A percentile compares a stretch with the other conserved stretches of the same genome.
Conservation (phyloP, 2,888 invertebrate species). For the Xanthorhoe spadicearia region DNA sequence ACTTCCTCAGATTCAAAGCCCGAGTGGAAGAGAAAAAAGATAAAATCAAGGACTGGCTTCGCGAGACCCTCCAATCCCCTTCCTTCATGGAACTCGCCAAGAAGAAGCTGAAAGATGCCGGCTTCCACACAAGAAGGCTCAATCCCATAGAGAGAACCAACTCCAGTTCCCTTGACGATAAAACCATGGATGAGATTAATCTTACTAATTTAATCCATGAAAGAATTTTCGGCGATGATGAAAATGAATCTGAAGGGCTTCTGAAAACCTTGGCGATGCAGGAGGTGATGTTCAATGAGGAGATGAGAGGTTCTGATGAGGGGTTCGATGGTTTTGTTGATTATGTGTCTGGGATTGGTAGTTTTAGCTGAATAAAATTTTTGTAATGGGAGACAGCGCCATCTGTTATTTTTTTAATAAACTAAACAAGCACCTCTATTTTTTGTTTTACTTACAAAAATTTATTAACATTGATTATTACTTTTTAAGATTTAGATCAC, state of each 20-base stretch:
- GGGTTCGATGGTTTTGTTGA: conserved; percentile 23
- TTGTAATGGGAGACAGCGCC: conserved; percentile 9
- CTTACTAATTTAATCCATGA: conserved; percentile 71
- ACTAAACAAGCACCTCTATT: background rate
- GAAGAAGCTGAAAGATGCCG: conserved; percentile 67
- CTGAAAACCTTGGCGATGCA: conserved; percentile 67
- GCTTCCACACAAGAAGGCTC: conserved; percentile 49
- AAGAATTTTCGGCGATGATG: conserved; percentile 61
- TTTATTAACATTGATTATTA: too few relatives aligned
- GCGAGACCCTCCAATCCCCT: conserved; percentile 70
- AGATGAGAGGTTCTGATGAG: conserved; percentile 23
- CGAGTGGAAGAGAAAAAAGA: conserved; percentile 75
- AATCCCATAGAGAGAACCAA: conserved; percentile 39
- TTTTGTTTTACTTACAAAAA: too few relatives aligned
- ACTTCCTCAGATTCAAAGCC: conserved; percentile 66
- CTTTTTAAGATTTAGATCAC: too few relatives aligned
- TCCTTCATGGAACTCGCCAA: conserved; percentile 72
- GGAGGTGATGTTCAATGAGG: conserved; percentile 60
- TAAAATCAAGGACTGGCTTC: conserved; percentile 75
- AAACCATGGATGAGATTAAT: conserved; percentile 70
- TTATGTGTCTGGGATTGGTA: conserved; percentile 17
- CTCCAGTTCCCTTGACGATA: conserved; percentile 58
- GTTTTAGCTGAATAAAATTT: conserved; percentile 12
- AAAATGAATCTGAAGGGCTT: conserved; percentile 65
- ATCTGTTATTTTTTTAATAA: conserved; percentile 2